A percentile compares a stretch with the other conserved stretches of the same genome.
phyloP scores from a whole-genome alignment of 2,797 vertebrate genomes.

The Arremon brunneinucha region DNA sequence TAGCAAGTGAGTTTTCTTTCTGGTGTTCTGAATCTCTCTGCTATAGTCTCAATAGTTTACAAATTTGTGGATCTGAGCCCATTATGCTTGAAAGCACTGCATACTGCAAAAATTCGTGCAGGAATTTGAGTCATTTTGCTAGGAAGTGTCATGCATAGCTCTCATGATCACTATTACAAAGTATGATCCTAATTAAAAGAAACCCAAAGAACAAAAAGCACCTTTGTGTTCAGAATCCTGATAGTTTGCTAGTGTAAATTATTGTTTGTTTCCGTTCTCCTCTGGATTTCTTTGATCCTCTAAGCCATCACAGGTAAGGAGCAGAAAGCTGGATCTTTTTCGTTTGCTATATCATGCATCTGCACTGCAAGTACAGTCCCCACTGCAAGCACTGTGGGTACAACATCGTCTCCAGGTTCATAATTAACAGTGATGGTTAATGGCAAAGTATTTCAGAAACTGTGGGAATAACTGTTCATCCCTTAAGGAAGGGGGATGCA shows the following conservation, averaged over 20 bases:
- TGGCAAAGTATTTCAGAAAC: neutral
- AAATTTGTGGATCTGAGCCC: neutral
- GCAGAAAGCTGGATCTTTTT: neutral
- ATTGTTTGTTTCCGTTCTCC: neutral
- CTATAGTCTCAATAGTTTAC: neutral
- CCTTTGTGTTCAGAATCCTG: slow-evolving; percentile 11
- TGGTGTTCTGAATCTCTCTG: neutral
- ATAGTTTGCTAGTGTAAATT: neutral
- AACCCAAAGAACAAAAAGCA: neutral
- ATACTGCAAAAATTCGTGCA: neutral
- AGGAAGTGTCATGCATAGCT: slow-evolving; percentile 29
- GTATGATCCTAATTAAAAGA: slow-evolving; percentile 6
- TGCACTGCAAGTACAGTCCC: neutral
- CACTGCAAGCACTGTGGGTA: neutral
- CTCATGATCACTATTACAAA: slow-evolving; percentile 9
- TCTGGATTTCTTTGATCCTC: neutral
- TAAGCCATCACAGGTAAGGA: neutral
- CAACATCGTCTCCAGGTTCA: neutral
- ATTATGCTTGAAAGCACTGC: neutral
- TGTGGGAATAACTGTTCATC: neutral
- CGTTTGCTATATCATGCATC: neutral
- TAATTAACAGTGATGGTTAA: neutral
- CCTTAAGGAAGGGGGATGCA: neutral
- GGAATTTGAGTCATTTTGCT: slow-evolving; percentile 38
- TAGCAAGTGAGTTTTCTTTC: neutral